A percentile compares a stretch with the other conserved stretches of the same genome.
Conservation (phyloP, 2,888 invertebrate species). For the Caenorhabditis sp. region DNA sequence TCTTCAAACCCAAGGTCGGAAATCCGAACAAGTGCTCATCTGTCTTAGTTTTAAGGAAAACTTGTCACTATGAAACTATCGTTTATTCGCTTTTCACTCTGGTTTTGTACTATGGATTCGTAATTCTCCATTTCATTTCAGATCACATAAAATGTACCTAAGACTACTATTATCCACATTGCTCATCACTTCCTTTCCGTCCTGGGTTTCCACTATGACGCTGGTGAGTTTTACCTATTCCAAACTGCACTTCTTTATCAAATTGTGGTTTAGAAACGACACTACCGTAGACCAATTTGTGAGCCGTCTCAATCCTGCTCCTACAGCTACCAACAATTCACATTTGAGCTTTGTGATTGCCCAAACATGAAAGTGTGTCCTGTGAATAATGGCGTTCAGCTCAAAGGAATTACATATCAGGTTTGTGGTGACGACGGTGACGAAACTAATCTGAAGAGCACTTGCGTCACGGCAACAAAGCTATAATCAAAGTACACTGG, state of each 20-base stretch:
- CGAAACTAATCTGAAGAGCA: neutral
- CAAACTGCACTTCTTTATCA: neutral
- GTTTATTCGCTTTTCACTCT: too few relatives aligned
- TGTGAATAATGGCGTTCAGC: constrained; percentile 19
- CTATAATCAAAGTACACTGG: neutral
- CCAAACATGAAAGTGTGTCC: constrained; percentile 44
- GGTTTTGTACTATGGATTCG: neutral
- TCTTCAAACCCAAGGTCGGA: too few relatives aligned
- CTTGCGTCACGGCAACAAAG: constrained; percentile 8
- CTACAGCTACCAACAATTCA: constrained; percentile 45
- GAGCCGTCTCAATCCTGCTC: constrained; percentile 54
- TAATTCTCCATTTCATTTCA: constrained; percentile 1
- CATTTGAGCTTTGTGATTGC: constrained; percentile 58
- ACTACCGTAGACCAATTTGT: constrained; percentile 51
- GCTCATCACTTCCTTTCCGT: constrained; percentile 8
- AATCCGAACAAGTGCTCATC: too few relatives aligned
- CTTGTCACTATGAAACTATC: too few relatives aligned
- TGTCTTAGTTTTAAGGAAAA: too few relatives aligned
- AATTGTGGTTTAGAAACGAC: constrained; percentile 36
- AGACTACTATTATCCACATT: neutral
- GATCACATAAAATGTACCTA: constrained; percentile 5
- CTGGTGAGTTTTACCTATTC: constrained; percentile 15
- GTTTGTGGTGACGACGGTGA: too few relatives aligned
- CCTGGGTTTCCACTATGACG: constrained; percentile 3
- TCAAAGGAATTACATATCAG: constrained; percentile 54